Base-by-base conservation (phyloP, 2,888 invertebrate genomes). In the Blera fallax region DNA sequence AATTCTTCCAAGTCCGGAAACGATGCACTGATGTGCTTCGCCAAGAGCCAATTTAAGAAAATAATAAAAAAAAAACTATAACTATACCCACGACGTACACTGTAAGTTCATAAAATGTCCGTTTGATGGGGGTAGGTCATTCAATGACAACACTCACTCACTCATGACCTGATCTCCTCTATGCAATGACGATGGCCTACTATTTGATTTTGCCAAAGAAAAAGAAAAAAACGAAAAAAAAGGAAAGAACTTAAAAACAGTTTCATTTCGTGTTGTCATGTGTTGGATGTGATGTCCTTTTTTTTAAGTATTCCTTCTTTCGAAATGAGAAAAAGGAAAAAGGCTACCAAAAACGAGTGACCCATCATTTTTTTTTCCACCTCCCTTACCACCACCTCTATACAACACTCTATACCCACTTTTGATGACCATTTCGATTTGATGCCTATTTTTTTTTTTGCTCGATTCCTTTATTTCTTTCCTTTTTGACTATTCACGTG, bases 401-500 rank as follows among this genome's bases (percentile, higher is more conserved):
- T 16, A 24, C 3, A 62, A 32, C 21, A 27, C 37, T 54, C 52
- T 29, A 43, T 79, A n/a, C 52, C 21, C 50, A 87, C 45, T 74
- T 80, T 76, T 74, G 84, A 87, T 83, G 79, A 67, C 83, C 83
- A 79, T 87, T 76, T 76, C 82, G 78, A 78, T 82, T 78, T 82
- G 58, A 82, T 87, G 69, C 50, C 45, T 40, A 45, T 69, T 69
- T 70, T 50, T 34, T 58, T 40, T 18, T 0, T 32, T n/a, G n/a
- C n/a, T 67, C 37, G 18, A 52, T 58, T 72, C 50, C 29, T 37
- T 64, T 64, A 62, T 62, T 14, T 58, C 48, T 37, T 64, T 72
- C 65, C 67, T 72, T 58, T 67, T 77, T 72, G 58, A 72, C 62
- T 83, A 52, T 89, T 89, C 90, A 89, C 87, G 88, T 90, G 90